Evolutionary conservation across 1,140 invertebrate genomes (phyloP).

Genomic region (Pseudomyrmex flavicornis): DNA sequence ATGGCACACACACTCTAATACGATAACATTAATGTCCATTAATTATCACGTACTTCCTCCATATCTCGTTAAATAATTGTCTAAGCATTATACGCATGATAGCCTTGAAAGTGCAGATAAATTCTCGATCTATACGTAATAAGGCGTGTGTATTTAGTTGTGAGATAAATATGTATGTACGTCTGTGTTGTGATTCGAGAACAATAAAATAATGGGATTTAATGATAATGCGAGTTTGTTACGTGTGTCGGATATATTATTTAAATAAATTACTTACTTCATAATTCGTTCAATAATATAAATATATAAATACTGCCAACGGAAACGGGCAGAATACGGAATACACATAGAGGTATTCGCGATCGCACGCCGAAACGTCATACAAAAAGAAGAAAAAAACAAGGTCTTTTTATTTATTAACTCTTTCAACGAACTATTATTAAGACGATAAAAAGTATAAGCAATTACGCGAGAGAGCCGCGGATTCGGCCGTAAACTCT

Average conservation of each 20-base stretch:
- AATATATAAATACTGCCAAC: slow-evolving; percentile 28
- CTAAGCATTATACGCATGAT: not conserved
- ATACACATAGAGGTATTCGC: not conserved
- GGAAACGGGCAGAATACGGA: not conserved
- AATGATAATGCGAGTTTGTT: not conserved
- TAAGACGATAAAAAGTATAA: slow-evolving; percentile 31
- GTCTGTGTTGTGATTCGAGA: not conserved
- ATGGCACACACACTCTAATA: slow-evolving; percentile 13
- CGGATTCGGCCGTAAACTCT: slow-evolving; percentile 47
- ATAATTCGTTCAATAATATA: slow-evolving; percentile 1
- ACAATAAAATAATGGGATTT: slow-evolving; percentile 14
- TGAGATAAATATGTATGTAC: not conserved
- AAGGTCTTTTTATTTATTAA: slow-evolving; percentile 20
- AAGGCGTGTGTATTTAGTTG: not conserved
- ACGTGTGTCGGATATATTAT: not conserved
- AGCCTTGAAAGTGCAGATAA: not conserved
- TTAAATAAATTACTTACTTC: slow-evolving; percentile 6
- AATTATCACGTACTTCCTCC: slow-evolving; percentile 25
- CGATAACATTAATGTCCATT: slow-evolving; percentile 8
- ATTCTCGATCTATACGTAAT: not conserved
- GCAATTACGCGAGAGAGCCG: slow-evolving; percentile 38
- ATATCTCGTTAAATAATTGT: slow-evolving; percentile 10
- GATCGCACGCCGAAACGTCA: not conserved
- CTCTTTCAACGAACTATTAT: slow-evolving; percentile 32
- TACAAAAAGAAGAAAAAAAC: not conserved